Evolutionary conservation across 2,113 vertebrate species (phyloP), one percentile per base, ranked within the genome.

Genomic region (Apodemus speciosus): DNA sequence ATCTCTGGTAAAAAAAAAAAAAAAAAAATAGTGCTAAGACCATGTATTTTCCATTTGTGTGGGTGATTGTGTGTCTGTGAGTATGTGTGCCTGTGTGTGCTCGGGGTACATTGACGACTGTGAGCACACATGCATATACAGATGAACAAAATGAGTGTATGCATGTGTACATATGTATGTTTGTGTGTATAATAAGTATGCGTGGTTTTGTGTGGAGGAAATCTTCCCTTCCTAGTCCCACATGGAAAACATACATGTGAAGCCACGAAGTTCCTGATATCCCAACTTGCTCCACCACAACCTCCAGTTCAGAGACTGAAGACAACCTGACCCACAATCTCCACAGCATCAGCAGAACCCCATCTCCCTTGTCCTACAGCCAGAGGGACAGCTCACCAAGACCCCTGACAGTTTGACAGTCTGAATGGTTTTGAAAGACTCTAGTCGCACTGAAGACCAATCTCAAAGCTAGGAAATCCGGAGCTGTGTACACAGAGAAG

Each of bases 401-500:
- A 18, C 40, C 11, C 6, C 25, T 3, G n/a, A 25, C 1, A 3
- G 68, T 40, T 5, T 5, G 62, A 43, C 43, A 4, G 40, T 20
- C n/a, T 2, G 38, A 3, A n/a, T 23, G 60, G 9, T 49, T 21
- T 35, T 21, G 0, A 64, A 64, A 62, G 11, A 9, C 49, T 58
- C 66, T 2, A 46, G 72, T 38, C 0, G 6, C 13, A 9, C 51
- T 35, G 38, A 18, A 14, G 32, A 25, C 60, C 1, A 1, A 56
- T 69, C 35, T 18, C 71, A 5, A 10, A 32, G 5, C 21, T 4
- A 68, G 68, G 73, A 49, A 43, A n/a, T 4, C 14, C 1, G 4
- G 90, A 62, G 32, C 56, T 1, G 9, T 15, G 13, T 8, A 51
- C 25, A 9, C 30, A 0, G 0, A 0, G 53, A 40, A 7, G 3